Percentiles rank a stretch among this genome's conserved stretches.
These are phyloP conservation scores for Notarius lentiginosus DNA, from an alignment of 2,113 vertebrate genomes.

Conservation along the genomic window DNA sequence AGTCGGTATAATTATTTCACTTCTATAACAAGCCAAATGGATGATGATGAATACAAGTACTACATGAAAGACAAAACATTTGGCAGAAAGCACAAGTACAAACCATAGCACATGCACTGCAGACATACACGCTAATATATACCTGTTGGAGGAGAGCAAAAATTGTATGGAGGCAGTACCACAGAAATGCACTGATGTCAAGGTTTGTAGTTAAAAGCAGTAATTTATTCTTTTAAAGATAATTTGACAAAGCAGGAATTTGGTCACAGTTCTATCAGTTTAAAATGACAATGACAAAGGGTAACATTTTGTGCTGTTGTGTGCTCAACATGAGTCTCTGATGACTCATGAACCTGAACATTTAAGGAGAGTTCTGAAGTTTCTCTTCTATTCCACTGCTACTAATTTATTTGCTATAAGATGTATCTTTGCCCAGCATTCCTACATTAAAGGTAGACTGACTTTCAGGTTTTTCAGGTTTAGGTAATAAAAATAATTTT, in stretches of 20 bases:
- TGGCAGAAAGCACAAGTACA: not conserved
- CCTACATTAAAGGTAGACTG: not conserved
- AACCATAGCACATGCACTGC: not conserved
- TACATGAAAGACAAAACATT: slow-evolving; percentile 13
- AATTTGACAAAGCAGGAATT: not conserved
- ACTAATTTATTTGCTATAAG: not conserved
- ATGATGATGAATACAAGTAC: not conserved
- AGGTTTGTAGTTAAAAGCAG: slow-evolving; percentile 21
- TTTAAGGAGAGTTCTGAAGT: not conserved
- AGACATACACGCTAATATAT: not conserved
- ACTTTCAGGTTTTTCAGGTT: too few species aligned
- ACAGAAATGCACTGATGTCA: slow-evolving; percentile 24
- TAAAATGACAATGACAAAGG: not conserved
- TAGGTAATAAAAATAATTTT: too few species aligned
- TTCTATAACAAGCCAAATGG: slow-evolving; percentile 11
- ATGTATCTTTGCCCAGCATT: not conserved
- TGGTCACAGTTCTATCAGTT: slow-evolving; percentile 3
- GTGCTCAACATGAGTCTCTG: not conserved
- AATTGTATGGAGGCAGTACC: not conserved
- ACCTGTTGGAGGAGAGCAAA: not conserved
- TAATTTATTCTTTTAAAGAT: slow-evolving; percentile 22
- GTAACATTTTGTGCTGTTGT: slow-evolving; percentile 20
- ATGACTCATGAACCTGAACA: slow-evolving; percentile 5
- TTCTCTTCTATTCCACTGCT: not conserved
- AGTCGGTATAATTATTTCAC: slow-evolving; percentile 22